Evolutionary conservation across 1,140 invertebrate genomes (phyloP).

Genomic region (Oncopodura yosiiana): DNA sequence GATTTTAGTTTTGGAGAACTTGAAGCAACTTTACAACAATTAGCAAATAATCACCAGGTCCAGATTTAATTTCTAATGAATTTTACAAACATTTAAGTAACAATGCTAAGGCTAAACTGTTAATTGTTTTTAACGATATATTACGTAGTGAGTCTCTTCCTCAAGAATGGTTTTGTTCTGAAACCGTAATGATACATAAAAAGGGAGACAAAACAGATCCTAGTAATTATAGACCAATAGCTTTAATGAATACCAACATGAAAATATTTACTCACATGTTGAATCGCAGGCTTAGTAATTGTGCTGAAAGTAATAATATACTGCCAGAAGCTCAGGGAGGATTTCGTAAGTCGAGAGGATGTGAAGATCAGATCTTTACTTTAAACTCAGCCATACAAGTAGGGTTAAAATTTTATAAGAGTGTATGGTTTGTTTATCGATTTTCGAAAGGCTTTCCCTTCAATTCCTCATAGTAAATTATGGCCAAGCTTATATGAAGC

Average conservation of each 20-base stretch:
- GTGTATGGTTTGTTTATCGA: too few relatives aligned
- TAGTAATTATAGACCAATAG: constrained; percentile 36
- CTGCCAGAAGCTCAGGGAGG: constrained; percentile 10
- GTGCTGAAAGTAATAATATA: not conserved
- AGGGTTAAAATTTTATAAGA: too few relatives aligned
- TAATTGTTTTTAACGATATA: constrained; percentile 3
- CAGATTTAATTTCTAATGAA: constrained; percentile 37
- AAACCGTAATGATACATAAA: constrained; percentile 23
- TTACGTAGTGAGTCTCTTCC: not conserved
- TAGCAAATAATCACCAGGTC: constrained; percentile 37
- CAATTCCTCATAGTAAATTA: too few relatives aligned
- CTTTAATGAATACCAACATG: not conserved
- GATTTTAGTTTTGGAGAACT: too few relatives aligned
- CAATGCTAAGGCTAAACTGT: not conserved
- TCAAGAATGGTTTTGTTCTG: not conserved
- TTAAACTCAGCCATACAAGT: too few relatives aligned
- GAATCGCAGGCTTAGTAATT: not conserved
- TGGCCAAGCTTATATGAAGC: too few relatives aligned
- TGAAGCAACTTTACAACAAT: too few relatives aligned
- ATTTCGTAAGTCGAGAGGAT: constrained; percentile 2
- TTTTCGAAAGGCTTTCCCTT: too few relatives aligned
- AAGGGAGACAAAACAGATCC: constrained; percentile 29
- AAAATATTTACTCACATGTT: constrained; percentile 11
- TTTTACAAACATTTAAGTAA: constrained; percentile 37
- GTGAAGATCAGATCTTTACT: constrained; percentile 3